These are phyloP conservation scores for Isichthys henryi DNA, from an alignment of 2,113 vertebrate species.

Conservation along the genomic window DNA sequence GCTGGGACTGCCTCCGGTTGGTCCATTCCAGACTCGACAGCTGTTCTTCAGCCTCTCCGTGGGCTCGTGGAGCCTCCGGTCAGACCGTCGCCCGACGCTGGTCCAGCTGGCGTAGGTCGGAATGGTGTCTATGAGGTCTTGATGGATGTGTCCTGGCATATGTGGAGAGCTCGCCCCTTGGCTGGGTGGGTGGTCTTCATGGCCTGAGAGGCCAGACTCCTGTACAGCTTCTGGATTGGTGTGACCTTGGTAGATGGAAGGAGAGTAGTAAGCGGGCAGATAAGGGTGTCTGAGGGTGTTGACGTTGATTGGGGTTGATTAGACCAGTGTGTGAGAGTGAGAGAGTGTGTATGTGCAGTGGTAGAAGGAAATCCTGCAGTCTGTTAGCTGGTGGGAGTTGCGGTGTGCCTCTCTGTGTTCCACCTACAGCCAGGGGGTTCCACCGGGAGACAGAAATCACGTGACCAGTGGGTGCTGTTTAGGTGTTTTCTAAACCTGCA, in stretches of 20 bases:
- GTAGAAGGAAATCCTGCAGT: not conserved
- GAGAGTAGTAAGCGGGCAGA: not conserved
- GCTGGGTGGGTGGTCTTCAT: not conserved
- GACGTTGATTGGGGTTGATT: not conserved
- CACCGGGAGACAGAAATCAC: not conserved
- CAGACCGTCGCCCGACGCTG: not conserved
- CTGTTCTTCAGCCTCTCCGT: not conserved
- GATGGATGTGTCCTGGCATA: not conserved
- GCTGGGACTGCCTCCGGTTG: not conserved
- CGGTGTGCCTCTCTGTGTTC: not conserved
- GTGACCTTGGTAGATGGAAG: not conserved
- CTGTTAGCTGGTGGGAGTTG: not conserved
- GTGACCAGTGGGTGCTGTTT: not conserved
- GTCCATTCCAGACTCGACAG: not conserved
- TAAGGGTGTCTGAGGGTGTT: not conserved
- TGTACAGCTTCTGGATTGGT: not conserved
- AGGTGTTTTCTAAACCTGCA: not conserved
- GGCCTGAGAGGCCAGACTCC: not conserved
- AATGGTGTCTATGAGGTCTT: not conserved
- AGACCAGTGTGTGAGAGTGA: not conserved
- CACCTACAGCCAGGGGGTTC: not conserved
- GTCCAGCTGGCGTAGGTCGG: not conserved
- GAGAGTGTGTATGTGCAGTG: not conserved
- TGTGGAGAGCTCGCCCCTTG: not conserved
- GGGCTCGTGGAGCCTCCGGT: not conserved